Base-by-base conservation (phyloP, 2,888 invertebrate genomes). In the Alcis repandata region DNA sequence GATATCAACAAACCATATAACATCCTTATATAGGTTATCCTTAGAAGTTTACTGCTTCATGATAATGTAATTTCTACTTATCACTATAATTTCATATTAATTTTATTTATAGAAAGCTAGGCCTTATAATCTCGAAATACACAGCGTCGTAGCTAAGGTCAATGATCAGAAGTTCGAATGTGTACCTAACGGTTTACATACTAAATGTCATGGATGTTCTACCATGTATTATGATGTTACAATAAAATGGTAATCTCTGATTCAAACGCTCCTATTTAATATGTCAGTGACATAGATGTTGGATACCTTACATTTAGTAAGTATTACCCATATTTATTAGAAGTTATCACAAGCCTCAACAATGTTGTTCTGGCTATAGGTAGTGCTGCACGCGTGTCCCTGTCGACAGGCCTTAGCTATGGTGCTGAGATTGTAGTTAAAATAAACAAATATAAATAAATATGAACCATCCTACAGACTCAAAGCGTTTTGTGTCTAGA, bases 1-100 rank as follows among this genome's bases (percentile, higher is more conserved):
- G 89, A 89, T 91, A 91, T 91, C 89, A 87, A 86, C 87, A 86
- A 86, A 83, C 83, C 86, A 85, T 90, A 84, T 86, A 83, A 84
- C 80, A 86, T 87, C 87, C 89, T 85, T 56, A 45, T 43, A 54
- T 33, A 45, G 85, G 86, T 82, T 85, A 81, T 83, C 81, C 85
- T 85, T 83, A 83, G 88, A 88, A 86, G 89, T 88, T 82, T 83
- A 80, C 82, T 83, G 91, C 90, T 89, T 90, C 81, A 82, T 79
- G 79, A 79, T 72, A 77, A 75, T 74, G 70, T 75, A 74, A 75
- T 79, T 76, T 81, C 78, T 85, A 83, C 79, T 74, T 72, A 73
- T 79, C 76, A 77, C 77, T 80, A 79, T 70, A 76, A 80, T 82
- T 83, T 78, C 62, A 59, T 61, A 74, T 76, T 78, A 74, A 75